Percentiles rank a stretch among this genome's conserved stretches.
Conservation (phyloP, 2,888 invertebrate genomes). For the Stegophylla sp. region DNA sequence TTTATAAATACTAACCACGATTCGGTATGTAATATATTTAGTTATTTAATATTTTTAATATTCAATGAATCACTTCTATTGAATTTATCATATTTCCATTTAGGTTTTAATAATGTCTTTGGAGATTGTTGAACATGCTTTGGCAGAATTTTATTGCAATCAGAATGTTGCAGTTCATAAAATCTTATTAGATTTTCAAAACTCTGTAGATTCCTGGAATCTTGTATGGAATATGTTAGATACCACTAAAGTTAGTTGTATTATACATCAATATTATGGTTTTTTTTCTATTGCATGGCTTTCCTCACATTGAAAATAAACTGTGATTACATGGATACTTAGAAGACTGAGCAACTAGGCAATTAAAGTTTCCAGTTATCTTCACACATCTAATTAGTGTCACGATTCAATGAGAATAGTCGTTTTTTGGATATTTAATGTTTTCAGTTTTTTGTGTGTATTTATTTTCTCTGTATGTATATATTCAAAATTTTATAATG, state of each 20-base stretch:
- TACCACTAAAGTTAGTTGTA: constrained; percentile 74
- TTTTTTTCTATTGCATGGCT: no score
- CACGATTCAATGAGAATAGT: no score
- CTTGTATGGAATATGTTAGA: constrained; percentile 89
- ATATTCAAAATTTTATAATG: no score
- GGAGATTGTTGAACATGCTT: constrained; percentile 39
- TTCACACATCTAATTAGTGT: no score
- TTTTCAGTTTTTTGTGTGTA: no score
- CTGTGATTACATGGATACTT: no score
- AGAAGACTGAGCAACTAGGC: no score
- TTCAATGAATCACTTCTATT: neutral
- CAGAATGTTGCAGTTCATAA: constrained; percentile 60
- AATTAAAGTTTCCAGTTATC: no score
- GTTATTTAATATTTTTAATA: neutral
- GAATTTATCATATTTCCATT: neutral
- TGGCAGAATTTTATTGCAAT: constrained; percentile 55
- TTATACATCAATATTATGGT: neutral
- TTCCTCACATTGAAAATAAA: no score
- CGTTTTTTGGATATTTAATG: no score
- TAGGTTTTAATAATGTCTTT: constrained; percentile 27
- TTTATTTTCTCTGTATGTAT: no score
- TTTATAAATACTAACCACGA: no score
- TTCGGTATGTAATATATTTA: neutral
- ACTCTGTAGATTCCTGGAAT: constrained; percentile 88
- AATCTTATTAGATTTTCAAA: constrained; percentile 77